phyloP scores from a whole-genome alignment of 2,888 invertebrate species.

The Ophion costatus region DNA sequence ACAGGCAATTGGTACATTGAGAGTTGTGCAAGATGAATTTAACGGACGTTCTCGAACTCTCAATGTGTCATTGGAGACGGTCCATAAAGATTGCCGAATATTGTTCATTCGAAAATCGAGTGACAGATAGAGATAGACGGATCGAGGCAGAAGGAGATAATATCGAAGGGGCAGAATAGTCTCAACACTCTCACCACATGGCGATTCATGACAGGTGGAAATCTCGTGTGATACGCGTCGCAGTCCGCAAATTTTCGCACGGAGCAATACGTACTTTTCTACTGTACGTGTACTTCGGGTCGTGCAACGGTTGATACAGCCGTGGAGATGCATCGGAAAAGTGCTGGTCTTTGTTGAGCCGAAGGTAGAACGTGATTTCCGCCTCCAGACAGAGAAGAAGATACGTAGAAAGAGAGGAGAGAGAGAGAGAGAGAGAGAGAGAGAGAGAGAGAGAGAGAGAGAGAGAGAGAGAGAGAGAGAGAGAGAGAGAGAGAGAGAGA shows the following conservation, averaged over 20 bases:
- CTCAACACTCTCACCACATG: conserved; percentile 23
- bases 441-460: neutral
- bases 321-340: conserved; percentile 47
- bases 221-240: conserved; percentile 47
- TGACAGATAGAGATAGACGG: neutral
- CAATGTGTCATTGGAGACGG: neutral
- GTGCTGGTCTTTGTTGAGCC: conserved; percentile 27
- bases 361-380: conserved; percentile 36
- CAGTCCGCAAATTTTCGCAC: conserved; percentile 29
- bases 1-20: too few relatives aligned
- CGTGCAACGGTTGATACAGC: neutral
- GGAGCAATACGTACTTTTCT: conserved; percentile 16
- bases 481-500: conserved; percentile 3
- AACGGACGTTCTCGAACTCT: neutral
- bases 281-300: neutral
- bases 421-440: neutral
- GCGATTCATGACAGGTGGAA: conserved; percentile 47
- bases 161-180: conserved; percentile 6
- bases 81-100: conserved; percentile 25
- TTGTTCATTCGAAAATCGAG: neutral
- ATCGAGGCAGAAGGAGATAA: neutral
- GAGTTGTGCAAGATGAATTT: too few relatives aligned
- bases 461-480: conserved; percentile 25
- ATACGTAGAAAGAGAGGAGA: neutral
- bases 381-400: neutral